Evolutionary conservation across 1,140 invertebrate genomes (phyloP).

Genomic region (Bombus sylvicola): DNA sequence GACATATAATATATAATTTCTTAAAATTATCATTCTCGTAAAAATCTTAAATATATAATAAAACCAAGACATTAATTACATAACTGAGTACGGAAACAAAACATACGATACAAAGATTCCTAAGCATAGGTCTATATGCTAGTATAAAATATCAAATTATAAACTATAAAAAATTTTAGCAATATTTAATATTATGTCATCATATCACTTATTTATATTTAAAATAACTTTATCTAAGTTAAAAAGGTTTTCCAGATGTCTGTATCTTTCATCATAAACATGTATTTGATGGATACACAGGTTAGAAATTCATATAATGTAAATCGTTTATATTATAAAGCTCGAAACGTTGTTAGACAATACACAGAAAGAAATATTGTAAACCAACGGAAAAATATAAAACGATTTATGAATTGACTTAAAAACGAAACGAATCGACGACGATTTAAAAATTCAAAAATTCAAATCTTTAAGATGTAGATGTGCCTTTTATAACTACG

Average conservation of each 20-base stretch:
- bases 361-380: conserved; percentile 1
- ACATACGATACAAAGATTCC: not conserved
- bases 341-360: not conserved
- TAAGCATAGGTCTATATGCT: not conserved
- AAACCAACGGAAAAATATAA: conserved; percentile 15
- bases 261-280: conserved; percentile 23
- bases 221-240: not conserved
- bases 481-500: not conserved
- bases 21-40: not conserved
- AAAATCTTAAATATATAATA: not conserved
- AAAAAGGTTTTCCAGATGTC: conserved; percentile 37
- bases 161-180: not conserved
- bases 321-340: not conserved
- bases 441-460: conserved; percentile 81
- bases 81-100: conserved; percentile 18
- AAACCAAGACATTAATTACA: conserved; percentile 21
- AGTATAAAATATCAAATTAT: conserved; percentile 4
- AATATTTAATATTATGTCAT: conserved; percentile 5
- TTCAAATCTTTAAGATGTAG: conserved; percentile 72
- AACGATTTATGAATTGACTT: conserved; percentile 28
- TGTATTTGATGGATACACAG: conserved; percentile 35
- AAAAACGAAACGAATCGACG: conserved; percentile 23
- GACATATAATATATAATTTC: not conserved
- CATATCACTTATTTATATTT: not conserved
- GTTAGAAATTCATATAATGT: conserved; percentile 40